Evolutionary conservation across 2,797 vertebrate species (phyloP).

Genomic region (Parauchenoglanis ngamensis): DNA sequence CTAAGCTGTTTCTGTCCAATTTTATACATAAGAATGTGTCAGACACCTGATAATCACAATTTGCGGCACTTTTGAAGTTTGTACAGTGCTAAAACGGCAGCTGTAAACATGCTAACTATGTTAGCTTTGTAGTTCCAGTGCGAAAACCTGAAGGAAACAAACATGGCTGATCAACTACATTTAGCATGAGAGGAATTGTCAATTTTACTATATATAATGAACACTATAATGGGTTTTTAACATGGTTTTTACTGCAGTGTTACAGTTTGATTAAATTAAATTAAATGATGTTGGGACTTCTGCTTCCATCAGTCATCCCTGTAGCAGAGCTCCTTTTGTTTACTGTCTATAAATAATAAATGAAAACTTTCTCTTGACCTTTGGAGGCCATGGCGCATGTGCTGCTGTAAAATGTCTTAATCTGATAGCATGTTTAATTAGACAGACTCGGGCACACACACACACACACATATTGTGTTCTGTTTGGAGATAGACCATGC

Average conservation of each 20-base stretch:
- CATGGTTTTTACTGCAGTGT: neutral
- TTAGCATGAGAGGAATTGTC: neutral
- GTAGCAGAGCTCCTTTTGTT: slow-evolving; percentile 45
- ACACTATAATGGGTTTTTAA: neutral
- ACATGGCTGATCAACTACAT: neutral
- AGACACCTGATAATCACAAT: neutral
- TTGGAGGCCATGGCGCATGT: slow-evolving; percentile 56
- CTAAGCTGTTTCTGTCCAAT: neutral
- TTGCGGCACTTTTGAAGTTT: neutral
- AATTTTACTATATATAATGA: neutral
- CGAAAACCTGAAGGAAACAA: too few relatives aligned
- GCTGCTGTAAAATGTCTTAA: slow-evolving; percentile 59
- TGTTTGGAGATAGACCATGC: slow-evolving; percentile 48
- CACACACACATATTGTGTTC: slow-evolving; percentile 14
- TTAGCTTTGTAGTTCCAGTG: neutral
- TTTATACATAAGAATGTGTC: neutral
- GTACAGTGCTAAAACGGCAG: neutral
- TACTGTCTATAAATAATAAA: slow-evolving; percentile 64
- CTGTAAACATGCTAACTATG: neutral
- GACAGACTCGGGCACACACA: slow-evolving; percentile 30
- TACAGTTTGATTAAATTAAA: neutral
- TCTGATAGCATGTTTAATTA: slow-evolving; percentile 71
- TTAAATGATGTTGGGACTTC: neutral
- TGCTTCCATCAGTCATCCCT: slow-evolving; percentile 17
- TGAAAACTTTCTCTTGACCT: slow-evolving; percentile 65